Conservation (phyloP, 2,113 vertebrate species). For the Tragelaphus imberbis region DNA sequence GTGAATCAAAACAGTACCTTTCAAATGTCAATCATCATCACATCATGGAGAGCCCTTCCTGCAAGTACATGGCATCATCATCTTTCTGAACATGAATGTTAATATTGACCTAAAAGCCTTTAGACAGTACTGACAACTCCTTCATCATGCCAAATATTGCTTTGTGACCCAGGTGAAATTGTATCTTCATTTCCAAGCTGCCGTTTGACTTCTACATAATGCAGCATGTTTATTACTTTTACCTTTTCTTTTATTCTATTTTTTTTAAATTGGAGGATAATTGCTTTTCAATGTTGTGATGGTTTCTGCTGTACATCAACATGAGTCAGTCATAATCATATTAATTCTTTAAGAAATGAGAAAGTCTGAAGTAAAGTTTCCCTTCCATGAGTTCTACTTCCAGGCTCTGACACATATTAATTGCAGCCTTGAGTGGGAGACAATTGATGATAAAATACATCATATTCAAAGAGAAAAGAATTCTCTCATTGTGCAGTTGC, state of each 20-base stretch:
- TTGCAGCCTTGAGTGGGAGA: background rate
- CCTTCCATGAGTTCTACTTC: background rate
- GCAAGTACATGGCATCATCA: background rate
- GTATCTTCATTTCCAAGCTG: background rate
- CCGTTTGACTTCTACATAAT: background rate
- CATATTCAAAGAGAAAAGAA: background rate
- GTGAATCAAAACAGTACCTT: background rate
- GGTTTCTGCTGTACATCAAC: background rate
- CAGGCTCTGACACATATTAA: background rate
- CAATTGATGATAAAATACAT: background rate
- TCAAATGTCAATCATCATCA: background rate
- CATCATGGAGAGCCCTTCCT: background rate
- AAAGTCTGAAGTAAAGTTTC: background rate
- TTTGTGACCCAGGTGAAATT: background rate
- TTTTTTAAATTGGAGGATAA: background rate
- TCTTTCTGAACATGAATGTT: background rate
- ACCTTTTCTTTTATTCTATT: background rate
- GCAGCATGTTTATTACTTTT: background rate
- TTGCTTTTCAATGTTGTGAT: background rate
- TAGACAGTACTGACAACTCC: background rate
- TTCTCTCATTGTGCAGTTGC: background rate
- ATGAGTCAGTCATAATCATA: background rate
- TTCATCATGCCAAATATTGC: background rate
- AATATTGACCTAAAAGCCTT: background rate
- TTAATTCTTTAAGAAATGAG: slow-evolving; percentile 1